Base-by-base conservation (phyloP, 2,888 invertebrate genomes). In the Brachyptera putata region DNA sequence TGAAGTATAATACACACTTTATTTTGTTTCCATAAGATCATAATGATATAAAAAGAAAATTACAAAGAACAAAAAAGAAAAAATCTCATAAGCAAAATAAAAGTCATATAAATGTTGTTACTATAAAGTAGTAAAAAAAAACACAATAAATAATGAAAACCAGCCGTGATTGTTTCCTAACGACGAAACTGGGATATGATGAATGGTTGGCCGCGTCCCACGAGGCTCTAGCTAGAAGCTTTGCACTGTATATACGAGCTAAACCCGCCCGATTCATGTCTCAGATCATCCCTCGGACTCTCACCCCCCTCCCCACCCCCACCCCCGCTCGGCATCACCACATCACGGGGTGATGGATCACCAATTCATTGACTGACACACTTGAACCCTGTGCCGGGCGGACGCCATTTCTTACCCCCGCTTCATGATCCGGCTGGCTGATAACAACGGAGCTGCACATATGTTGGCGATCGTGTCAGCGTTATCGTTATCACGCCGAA, bases 111-210 rank as follows among this genome's bases (percentile, higher is more conserved):
- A n/a, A n/a, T n/a, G n/a, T n/a, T n/a, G n/a, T n/a, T n/a, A n/a
- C n/a, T n/a, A n/a, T n/a, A n/a, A n/a, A n/a, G n/a, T n/a, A n/a
- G n/a, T n/a, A n/a, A n/a, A n/a, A n/a, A n/a, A n/a, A n/a, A n/a
- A n/a, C n/a, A n/a, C n/a, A n/a, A n/a, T n/a, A 30, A 30, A 30
- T 30, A 30, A 30, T 5, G 5, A 30, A 30, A 30, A 30, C 11
- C 30, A 5, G 30, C 30, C 30, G 46, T 46, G 46, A 46, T 46
- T 46, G 46, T 46, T 46, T 46, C 21, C 18, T 46, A 24, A 46
- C 24, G 46, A 46, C 22, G 46, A 22, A 16, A n/a, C 22, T 18
- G 21, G 41, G 41, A n/a, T 46, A 46, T 46, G 46, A 46, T 46
- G n/a, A 24, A 46, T 46, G 22, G 46, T 3, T 46, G 5, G 30